A percentile compares a stretch with the other conserved stretches of the same genome.
These are phyloP conservation scores for Ommatoiulus sabulosus DNA, from an alignment of 2,888 invertebrate genomes.

Conservation along the genomic window DNA sequence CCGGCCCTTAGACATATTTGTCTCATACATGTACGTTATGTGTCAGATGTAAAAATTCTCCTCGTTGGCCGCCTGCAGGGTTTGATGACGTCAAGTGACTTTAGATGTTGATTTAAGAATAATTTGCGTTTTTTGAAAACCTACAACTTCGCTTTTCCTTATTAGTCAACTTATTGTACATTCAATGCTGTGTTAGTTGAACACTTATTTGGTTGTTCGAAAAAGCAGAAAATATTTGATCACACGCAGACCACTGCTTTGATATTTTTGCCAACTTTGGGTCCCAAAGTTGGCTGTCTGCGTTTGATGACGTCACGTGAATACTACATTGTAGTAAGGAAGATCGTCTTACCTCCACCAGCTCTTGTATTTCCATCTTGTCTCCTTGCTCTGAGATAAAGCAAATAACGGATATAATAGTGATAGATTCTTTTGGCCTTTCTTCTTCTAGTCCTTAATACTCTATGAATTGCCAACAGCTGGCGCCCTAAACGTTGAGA, in stretches of 20 bases:
- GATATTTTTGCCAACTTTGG: not conserved
- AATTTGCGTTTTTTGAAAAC: too few relatives aligned
- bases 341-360: conserved; percentile 46
- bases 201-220: too few relatives aligned
- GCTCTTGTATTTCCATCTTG: conserved; percentile 49
- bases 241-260: too few relatives aligned
- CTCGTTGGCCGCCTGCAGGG: too few relatives aligned
- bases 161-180: too few relatives aligned
- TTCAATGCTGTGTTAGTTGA: too few relatives aligned
- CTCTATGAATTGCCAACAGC: conserved; percentile 54
- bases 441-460: conserved; percentile 54
- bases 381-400: conserved; percentile 50
- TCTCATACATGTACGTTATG: too few relatives aligned
- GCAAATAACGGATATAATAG: conserved; percentile 54
- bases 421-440: conserved; percentile 56
- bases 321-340: not conserved
- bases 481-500: conserved; percentile 56
- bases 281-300: not conserved
- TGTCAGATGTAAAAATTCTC: too few relatives aligned
- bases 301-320: not conserved
- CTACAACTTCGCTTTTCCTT: too few relatives aligned
- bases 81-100: not conserved
- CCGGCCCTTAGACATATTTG: too few relatives aligned
- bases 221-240: too few relatives aligned
- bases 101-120: not conserved